Base-by-base conservation (phyloP, 2,113 vertebrate species). In the Mugil cephalus region DNA sequence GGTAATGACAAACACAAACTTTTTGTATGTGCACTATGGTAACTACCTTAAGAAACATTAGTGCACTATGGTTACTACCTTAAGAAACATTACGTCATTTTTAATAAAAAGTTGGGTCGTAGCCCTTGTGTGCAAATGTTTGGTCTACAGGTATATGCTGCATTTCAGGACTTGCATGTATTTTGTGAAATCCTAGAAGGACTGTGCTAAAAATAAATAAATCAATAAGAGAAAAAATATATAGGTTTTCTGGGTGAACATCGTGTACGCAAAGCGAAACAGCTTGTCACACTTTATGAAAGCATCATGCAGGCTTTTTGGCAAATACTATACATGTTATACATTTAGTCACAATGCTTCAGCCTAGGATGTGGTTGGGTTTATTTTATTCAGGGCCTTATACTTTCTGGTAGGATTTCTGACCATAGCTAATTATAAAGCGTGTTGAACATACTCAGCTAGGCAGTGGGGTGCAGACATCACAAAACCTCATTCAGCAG, bases 21-120 rank as follows among this genome's bases (percentile, higher is more conserved):
- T 30, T 30, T 30, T 30, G 24, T 30, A 2, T 5, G 24, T 30
- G 24, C 24, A 30, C 24, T 30, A 30, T 30, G n/a, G 5, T 30
- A 3, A 47, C 78, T 83, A 93, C 91, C 87, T 91, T 85, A 0
- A 93, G 68, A 36, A 93, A 56, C 89, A 91, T 87, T 10, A 89
- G n/a, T n/a, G n/a, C n/a, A n/a, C n/a, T n/a, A 30, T 30, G n/a
- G 5, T 30, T 30, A 47, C 78, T 83, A 93, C 91, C 87, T 91
- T 85, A 0, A 93, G 68, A 36, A 93, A 56, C 89, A 91, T 87
- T 10, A 89, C 55, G 72, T 92, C 87, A 67, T 91, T 60, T 4
- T 0, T 30, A n/a, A 0, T 0, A 8, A 0, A 1, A 0, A 0
- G 0, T 1, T 7, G 0, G 0, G 10, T 65, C 5, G 35, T 47